phyloP scores from a whole-genome alignment of 1,140 invertebrate species.

The Cyrtorhinus lividipennis region DNA sequence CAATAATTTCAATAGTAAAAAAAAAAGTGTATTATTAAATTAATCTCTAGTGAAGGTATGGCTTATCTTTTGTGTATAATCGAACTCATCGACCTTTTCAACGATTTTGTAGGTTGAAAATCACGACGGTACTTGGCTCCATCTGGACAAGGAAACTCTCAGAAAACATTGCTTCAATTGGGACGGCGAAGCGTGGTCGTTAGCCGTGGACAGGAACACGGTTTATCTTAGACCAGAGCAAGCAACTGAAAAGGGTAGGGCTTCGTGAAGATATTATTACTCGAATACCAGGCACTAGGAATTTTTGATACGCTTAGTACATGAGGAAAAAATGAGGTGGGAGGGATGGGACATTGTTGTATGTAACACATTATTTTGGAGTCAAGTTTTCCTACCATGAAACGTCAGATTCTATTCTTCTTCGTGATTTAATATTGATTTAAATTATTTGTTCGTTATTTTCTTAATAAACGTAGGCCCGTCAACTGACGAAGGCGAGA shows the following conservation, averaged over 20 bases:
- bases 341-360: too few relatives aligned
- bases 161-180: slow-evolving; percentile 53
- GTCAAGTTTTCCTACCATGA: too few relatives aligned
- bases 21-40: too few relatives aligned
- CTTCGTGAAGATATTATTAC: background rate
- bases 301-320: background rate
- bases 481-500: background rate
- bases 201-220: slow-evolving; percentile 50
- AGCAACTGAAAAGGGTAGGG: slow-evolving; percentile 28
- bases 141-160: slow-evolving; percentile 44
- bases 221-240: slow-evolving; percentile 52
- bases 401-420: background rate
- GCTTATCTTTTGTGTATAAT: too few relatives aligned
- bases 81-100: too few relatives aligned
- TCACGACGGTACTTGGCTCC: slow-evolving; percentile 51
- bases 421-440: too few relatives aligned
- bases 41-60: too few relatives aligned
- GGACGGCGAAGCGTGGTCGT: slow-evolving; percentile 57
- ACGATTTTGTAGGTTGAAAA: slow-evolving; percentile 44
- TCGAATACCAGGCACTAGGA: background rate
- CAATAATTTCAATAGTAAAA: too few relatives aligned
- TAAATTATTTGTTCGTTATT: too few relatives aligned
- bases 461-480: slow-evolving; percentile 12
- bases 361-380: too few relatives aligned
- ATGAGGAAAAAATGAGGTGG: too few relatives aligned